Conservation (phyloP, 2,797 vertebrate species). For the Malacoctenus gilli region DNA sequence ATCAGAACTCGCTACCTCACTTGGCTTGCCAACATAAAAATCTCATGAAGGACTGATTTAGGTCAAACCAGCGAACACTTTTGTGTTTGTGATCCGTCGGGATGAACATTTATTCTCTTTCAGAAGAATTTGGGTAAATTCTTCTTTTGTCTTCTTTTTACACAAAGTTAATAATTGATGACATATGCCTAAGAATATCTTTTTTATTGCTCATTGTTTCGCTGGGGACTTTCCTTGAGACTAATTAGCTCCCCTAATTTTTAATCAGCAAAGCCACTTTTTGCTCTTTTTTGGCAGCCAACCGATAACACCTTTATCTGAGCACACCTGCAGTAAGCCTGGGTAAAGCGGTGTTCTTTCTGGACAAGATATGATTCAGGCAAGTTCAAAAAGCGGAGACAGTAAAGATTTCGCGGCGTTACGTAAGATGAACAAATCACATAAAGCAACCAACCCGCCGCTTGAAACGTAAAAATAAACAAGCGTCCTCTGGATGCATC, state of each 20-base stretch:
- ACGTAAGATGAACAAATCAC: conserved; percentile 45
- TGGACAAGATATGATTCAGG: conserved; percentile 54
- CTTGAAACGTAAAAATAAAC: conserved; percentile 47
- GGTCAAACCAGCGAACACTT: conserved; percentile 46
- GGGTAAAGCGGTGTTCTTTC: conserved; percentile 43
- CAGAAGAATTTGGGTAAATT: conserved; percentile 54
- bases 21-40: conserved; percentile 38
- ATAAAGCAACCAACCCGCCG: conserved; percentile 47
- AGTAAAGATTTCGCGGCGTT: conserved; percentile 25
- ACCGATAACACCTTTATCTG: conserved; percentile 66
- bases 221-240: conserved; percentile 68
- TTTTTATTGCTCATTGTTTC: conserved; percentile 71
- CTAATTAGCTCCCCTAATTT: conserved; percentile 73
- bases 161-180: conserved; percentile 75
- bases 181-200: conserved; percentile 70
- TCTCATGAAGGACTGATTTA: conserved; percentile 57
- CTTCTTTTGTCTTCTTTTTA: conserved; percentile 59
- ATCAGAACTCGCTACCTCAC: conserved; percentile 22
- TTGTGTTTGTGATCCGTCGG: conserved; percentile 35
- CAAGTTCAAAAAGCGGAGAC: conserved; percentile 37
- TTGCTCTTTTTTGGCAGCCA: conserved; percentile 68
- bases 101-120: conserved; percentile 57
- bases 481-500: conserved; percentile 40
- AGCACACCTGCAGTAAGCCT: conserved; percentile 66
- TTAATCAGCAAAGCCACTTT: conserved; percentile 67